These are phyloP conservation scores for Drosophila albomicans DNA, from an alignment of 1,140 invertebrate species.

Conservation along the genomic window DNA sequence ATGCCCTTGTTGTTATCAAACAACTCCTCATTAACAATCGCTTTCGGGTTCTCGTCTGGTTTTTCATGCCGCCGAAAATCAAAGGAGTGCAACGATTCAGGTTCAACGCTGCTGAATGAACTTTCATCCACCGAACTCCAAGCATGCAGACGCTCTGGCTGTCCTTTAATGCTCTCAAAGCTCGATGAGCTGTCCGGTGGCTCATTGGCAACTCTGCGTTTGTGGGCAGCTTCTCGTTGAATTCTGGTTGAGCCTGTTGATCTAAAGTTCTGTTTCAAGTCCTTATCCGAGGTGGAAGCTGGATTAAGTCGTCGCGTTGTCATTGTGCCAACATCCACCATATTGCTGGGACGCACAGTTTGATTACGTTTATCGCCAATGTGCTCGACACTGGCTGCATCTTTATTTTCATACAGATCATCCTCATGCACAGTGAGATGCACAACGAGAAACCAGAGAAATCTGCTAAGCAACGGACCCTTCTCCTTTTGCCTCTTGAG, in stretches of 20 bases:
- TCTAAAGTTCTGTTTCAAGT: no score
- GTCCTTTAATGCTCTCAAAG: no score
- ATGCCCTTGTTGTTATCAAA: conserved; percentile 11
- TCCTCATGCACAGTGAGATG: conserved; percentile 1
- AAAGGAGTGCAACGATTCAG: not conserved
- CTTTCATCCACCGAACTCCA: not conserved
- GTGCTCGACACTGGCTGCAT: not conserved
- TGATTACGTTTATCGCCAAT: not conserved
- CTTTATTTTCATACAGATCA: not conserved
- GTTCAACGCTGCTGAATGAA: not conserved
- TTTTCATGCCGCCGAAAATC: no score
- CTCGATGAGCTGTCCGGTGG: not conserved
- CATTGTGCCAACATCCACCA: not conserved
- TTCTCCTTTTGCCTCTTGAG: no score
- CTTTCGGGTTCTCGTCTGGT: not conserved
- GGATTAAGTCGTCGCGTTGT: not conserved
- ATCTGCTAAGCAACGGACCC: not conserved
- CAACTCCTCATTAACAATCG: conserved; percentile 14
- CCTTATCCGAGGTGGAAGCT: not conserved
- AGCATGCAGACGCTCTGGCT: no score
- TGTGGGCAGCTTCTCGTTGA: not conserved
- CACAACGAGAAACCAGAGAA: not conserved
- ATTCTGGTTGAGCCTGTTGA: no score
- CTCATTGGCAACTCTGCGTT: not conserved
- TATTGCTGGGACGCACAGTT: not conserved